Conservation (phyloP, 2,888 invertebrate species). For the Cylloceria caligata region DNA sequence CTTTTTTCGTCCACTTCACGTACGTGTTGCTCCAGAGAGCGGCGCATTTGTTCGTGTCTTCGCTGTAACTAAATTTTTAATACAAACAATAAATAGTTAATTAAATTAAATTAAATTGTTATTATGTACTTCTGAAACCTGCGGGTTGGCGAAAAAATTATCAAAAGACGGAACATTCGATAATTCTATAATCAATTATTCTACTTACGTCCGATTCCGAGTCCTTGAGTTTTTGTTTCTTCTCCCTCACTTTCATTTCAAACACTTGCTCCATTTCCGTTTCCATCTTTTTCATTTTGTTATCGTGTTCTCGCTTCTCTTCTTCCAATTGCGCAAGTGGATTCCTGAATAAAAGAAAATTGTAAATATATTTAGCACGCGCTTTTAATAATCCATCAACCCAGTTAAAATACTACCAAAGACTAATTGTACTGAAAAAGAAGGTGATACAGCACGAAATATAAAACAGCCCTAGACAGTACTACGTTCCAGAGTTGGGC, state of each 20-base stretch:
- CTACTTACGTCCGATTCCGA: slow-evolving; percentile 93
- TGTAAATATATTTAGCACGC: slow-evolving; percentile 8
- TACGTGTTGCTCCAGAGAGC: slow-evolving; percentile 94
- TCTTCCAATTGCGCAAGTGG: slow-evolving; percentile 99
- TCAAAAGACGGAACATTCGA: background rate
- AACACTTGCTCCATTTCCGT: slow-evolving; percentile 99
- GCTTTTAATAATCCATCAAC: background rate
- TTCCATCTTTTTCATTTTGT: slow-evolving; percentile 99
- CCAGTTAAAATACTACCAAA: slow-evolving; percentile 39
- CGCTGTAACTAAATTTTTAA: slow-evolving; percentile 88
- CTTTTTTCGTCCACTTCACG: slow-evolving; percentile 96
- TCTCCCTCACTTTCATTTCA: slow-evolving; percentile 98
- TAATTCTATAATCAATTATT: background rate
- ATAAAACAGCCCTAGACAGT: slow-evolving; percentile 3
- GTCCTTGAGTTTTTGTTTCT: slow-evolving; percentile 97
- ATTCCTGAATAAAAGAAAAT: slow-evolving; percentile 88
- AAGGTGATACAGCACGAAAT: slow-evolving; percentile 25
- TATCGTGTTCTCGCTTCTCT: slow-evolving; percentile 97
- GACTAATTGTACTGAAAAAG: slow-evolving; percentile 49
- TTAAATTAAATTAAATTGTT: background rate
- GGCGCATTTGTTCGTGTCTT: slow-evolving; percentile 94
- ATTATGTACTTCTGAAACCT: background rate
- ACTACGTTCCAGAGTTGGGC: slow-evolving; percentile 14
- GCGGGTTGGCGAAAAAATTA: background rate
- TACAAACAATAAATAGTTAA: slow-evolving; percentile 26